Evolutionary conservation across 2,797 vertebrate species (phyloP), one percentile per base, ranked within the genome.

Genomic region (Semotilus atromaculatus): DNA sequence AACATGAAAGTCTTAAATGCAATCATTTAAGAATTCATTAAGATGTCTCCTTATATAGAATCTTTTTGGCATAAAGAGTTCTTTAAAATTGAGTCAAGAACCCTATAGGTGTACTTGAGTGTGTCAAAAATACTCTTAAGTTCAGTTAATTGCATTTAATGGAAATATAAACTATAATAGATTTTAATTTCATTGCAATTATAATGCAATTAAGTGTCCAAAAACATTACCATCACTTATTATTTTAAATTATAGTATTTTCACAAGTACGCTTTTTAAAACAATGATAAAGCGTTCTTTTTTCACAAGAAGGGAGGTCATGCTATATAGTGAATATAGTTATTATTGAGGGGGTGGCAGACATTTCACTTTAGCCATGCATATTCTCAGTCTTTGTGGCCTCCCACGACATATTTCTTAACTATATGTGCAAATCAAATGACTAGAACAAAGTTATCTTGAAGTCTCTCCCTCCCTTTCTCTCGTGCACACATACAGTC

Each of bases 401-500:
- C 73, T 75, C 73, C 51, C 31, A 36, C 51, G 14, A 31, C 31
- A 0, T 75, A 75, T 55, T 75, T 23, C 51, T 75, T 55, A 55
- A 55, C 14, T 55, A 31, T 53, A 75, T 14, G 7, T 34, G 34
- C 51, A 55, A 55, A 34, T 53, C 45, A 53, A 74, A 74, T 34
- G 29, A 31, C 29, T 74, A 74, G 29, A 53, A 21, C 19, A 53
- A 77, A 40, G 31, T n/a, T 62, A 0, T 29, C 55, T 31, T 40
- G 10, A 40, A 78, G 8, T 29, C 36, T 38, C 31, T 75, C 11
- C 1, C 8, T 40, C n/a, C 43, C 14, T 62, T 62, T 43, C 5
- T 18, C n/a, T 21, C 29, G 53, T 40, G 81, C 45, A 79, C 48
- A 89, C 60, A 29, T 73, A 80, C 82, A 67, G 76, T 36, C 86